Conservation (phyloP, 2,888 invertebrate genomes). For the Limnephilus rhombicus region DNA sequence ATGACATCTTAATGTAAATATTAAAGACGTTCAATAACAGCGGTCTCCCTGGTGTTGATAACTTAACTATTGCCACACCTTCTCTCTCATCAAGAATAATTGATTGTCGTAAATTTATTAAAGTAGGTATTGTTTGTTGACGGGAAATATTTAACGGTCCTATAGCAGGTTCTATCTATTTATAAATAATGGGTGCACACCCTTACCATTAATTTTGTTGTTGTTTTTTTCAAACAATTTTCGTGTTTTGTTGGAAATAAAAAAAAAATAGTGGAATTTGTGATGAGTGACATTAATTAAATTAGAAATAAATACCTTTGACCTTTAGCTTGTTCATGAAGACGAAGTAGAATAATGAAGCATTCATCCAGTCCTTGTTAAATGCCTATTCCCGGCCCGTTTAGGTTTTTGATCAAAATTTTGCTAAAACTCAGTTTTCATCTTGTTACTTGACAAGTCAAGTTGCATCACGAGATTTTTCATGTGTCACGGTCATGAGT, state of each 20-base stretch:
- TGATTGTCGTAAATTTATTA: background rate
- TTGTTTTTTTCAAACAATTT: background rate
- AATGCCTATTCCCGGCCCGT: too few relatives aligned
- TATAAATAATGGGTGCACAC: background rate
- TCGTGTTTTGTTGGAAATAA: background rate
- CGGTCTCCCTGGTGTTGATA: background rate
- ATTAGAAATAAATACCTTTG: background rate
- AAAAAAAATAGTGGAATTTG: background rate
- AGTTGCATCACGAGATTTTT: too few relatives aligned
- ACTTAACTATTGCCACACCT: background rate
- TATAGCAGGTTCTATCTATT: background rate
- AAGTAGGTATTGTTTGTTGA: background rate
- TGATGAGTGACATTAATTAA: background rate
- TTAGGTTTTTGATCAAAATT: too few relatives aligned
- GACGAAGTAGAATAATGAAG: too few relatives aligned
- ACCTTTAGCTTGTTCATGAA: too few relatives aligned
- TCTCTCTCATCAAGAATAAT: background rate
- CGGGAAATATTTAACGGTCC: background rate
- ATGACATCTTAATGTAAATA: too few relatives aligned
- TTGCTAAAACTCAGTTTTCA: too few relatives aligned
- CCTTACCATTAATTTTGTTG: background rate
- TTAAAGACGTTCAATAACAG: background rate
- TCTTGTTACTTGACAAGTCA: too few relatives aligned
- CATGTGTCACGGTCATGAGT: too few relatives aligned
- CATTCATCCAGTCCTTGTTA: too few relatives aligned